Base-by-base conservation (phyloP, 2,888 invertebrate genomes). In the Lasioglossum calceatum region DNA sequence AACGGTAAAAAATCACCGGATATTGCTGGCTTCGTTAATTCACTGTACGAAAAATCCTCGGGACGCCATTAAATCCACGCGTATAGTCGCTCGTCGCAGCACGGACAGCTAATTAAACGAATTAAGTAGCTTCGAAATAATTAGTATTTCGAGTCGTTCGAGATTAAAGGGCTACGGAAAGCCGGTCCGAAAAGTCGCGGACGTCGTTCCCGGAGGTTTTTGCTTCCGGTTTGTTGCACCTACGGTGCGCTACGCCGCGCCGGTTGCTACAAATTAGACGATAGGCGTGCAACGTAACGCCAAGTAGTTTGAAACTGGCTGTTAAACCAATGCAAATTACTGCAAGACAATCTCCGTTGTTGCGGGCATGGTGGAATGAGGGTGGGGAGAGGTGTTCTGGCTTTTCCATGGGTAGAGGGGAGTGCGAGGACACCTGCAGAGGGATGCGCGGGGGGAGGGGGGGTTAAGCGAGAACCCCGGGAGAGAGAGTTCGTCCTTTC, bases 301-400 rank as follows among this genome's bases (percentile, higher is more conserved):
- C 88, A 84, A 89, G 91, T 87, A 91, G 92, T 90, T 91, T 84
- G 90, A 92, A 93, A 93, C 92, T 91, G 88, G 90, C 91, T 92
- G 92, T 93, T 93, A 92, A 89, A 90, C 89, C 89, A 88, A 89
- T 91, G 89, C 91, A 92, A 93, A 92, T 92, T 92, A 90, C 91
- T 89, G 93, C 91, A 92, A 91, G 93, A 92, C 93, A 92, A 91
- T 87, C 89, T 89, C 74, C 84, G 81, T 81, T 36, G 87, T 82
- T 80, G 82, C 77, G 77, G 86, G 36, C 47, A 67, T 50, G 4
- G 75, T 77, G 77, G 47, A 74, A 67, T 7, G 76, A 44, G 12
- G 64, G 19, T 23, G 8, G 54, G 7, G 54, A 23, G 54, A 3
- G 54, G 54, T 54, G 23, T 10, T 54, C 54, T 54, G 54, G 54